Base-by-base conservation (phyloP, 2,888 invertebrate genomes). In the Tipula unca region DNA sequence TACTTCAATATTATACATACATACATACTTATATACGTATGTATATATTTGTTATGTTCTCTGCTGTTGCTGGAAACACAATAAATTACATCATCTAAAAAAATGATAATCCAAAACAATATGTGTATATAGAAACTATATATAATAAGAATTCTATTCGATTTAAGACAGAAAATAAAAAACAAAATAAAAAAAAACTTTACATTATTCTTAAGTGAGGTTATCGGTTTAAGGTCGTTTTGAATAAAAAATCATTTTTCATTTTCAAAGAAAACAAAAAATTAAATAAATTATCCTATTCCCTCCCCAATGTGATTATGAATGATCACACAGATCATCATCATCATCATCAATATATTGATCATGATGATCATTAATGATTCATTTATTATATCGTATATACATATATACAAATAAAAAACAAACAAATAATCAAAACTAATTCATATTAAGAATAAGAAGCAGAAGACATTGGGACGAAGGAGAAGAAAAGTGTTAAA, bases 51-150 rank as follows among this genome's bases (percentile, higher is more conserved):
- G 69, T 69, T 69, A 25, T 69, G 25, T 69, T 69, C 25, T 69
- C 69, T 69, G 69, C 20, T 69, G 69, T 69, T 10, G 69, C 69
- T 69, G 3, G 69, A 25, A 69, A 69, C 25, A 69, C 69, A 69
- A 69, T 69, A 69, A 69, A 69, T 69, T 69, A 69, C 69, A 69
- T 69, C 69, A 69, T 69, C 69, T 69, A 69, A 69, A 69, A 69
- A 69, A 69, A 69, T 25, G 69, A 69, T 69, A 69, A 69, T 69
- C 69, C 69, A 69, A 69, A 69, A 69, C 69, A 69, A 69, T 69
- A 69, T 69, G 25, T 69, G 69, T 69, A 25, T 6, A 48, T 48
- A 48, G 6, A 39, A 13, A 39, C 17, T 17, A 17, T n/a, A 69
- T 3, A 54, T 25, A 69, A 32, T 25, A 69, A 69, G 69, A 69